phyloP scores from a whole-genome alignment of 2,888 invertebrate genomes.

The Busseola fusca region DNA sequence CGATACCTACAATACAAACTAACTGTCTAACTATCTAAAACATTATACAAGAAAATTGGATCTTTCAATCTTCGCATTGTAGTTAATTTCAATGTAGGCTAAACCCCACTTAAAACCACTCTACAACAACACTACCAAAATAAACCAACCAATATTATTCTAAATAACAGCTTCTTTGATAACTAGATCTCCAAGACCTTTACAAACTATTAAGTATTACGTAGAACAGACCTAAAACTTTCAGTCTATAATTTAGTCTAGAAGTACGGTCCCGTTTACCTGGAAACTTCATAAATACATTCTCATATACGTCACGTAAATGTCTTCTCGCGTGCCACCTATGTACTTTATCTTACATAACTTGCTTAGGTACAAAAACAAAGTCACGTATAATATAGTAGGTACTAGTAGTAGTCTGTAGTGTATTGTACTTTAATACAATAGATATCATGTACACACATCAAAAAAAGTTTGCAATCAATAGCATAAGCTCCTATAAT shows the following conservation, averaged over 20 bases:
- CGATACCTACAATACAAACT: not conserved
- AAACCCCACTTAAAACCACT: too few species aligned
- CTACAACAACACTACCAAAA: not conserved
- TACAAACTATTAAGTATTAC: not conserved
- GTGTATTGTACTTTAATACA: too few species aligned
- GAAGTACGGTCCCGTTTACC: slow-evolving; percentile 11
- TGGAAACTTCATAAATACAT: slow-evolving; percentile 38
- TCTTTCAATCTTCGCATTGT: not conserved
- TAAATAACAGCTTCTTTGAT: not conserved
- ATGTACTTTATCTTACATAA: slow-evolving; percentile 24
- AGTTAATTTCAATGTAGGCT: not conserved
- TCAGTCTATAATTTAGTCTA: not conserved
- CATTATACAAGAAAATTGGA: not conserved
- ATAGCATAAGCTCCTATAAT: too few species aligned
- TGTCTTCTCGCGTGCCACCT: slow-evolving; percentile 17
- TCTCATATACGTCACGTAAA: slow-evolving; percentile 30
- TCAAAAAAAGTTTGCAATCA: too few species aligned
- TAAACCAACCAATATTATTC: not conserved
- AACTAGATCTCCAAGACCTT: not conserved
- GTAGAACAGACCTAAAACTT: slow-evolving; percentile 28
- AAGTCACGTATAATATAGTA: too few species aligned
- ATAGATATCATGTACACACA: too few species aligned
- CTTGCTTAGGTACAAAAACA: not conserved
- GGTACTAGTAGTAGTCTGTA: too few species aligned
- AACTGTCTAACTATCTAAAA: not conserved